Base-by-base conservation (phyloP, 2,113 vertebrate genomes). In the Hippoglossus stenolepis region DNA sequence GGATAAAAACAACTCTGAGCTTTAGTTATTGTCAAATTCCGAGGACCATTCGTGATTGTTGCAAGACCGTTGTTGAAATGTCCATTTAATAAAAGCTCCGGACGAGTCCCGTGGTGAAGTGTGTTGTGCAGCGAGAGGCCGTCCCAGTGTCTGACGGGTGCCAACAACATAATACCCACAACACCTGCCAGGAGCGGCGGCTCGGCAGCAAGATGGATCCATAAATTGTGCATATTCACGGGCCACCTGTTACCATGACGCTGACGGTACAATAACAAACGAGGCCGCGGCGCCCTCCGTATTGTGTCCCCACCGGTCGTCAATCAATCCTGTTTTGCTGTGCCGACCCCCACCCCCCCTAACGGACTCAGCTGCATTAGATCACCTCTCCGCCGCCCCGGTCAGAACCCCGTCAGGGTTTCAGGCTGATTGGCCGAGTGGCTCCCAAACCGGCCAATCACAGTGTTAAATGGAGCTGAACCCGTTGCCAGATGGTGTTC, bases 401-500 rank as follows among this genome's bases (percentile, higher is more conserved):
- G 80, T 87, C 80, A 71, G 71, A 80, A 61, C 77, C 61, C 57
- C 64, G 74, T 87, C 79, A 72, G 24, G 58, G 72, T 47, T 35
- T 12, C 5, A 4, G 56, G 73, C 77, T 68, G 82, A 90, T 88
- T 87, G 78, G 73, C 74, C 17, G 78, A 79, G 59, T 24, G 54
- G 71, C 73, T 60, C 66, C 63, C 53, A 45, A 72, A 71, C 70
- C 13, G 80, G 67, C 80, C 84, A 73, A 79, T 89, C 62, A n/a
- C 59, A 38, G 9, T 80, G 83, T 89, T 87, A 91, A 89, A 91
- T 85, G 76, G 69, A 80, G 82, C 80, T 60, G 85, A 91, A 89
- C 86, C 83, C 35, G n/a, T 51, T 20, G 54, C 75, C 89, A 90
- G 87, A 91, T 89, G 88, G 76, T 86, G 73, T 75, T 65, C 73